Base-by-base conservation (phyloP, 2,797 vertebrate genomes). In the Rhabdomys pumilio region DNA sequence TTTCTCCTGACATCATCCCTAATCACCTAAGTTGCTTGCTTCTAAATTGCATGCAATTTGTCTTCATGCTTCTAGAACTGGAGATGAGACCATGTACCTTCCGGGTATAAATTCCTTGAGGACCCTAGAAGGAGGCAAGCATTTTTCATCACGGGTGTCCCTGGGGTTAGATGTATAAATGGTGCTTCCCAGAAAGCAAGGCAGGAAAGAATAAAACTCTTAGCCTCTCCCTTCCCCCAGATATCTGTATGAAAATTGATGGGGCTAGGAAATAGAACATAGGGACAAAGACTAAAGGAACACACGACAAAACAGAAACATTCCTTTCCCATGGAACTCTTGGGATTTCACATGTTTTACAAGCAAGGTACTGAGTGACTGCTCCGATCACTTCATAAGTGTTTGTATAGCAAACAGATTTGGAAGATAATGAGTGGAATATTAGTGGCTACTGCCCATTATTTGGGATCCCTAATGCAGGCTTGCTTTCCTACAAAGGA, bases 31-130 rank as follows among this genome's bases (percentile, higher is more conserved):
- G 92, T 89, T 85, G 69, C 86, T 93, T 89, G 19, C 93, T 61
- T 96, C 92, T 88, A 81, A 96, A 94, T 81, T 89, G 80, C 86
- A 93, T 87, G 38, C 47, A 94, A 95, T 97, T 87, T 96, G 73
- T 96, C 91, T 97, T 96, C 82, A 53, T 94, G 88, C 96, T 94
- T 96, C 79, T 22, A 80, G 75, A 81, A 89, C n/a, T 55, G 76
- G 83, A 95, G 79, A 82, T 79, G 77, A 96, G 31, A 88, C 53
- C 83, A 91, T 41, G 61, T 1, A 76, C 76, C 81, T 94, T 94
- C 77, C 96, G 94, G 92, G 92, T 93, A 80, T 55, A 24, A n/a
- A 69, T 93, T 87, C 89, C 63, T 89, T 53, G 55, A 69, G 85
- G 29, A 22, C 73, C 50, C 41, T 61, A 17, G 14, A 75, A 81